Percentiles rank a stretch among this genome's conserved stretches.
These are phyloP conservation scores for Synergus gifuensis DNA, from an alignment of 2,888 invertebrate species.

Conservation along the genomic window DNA sequence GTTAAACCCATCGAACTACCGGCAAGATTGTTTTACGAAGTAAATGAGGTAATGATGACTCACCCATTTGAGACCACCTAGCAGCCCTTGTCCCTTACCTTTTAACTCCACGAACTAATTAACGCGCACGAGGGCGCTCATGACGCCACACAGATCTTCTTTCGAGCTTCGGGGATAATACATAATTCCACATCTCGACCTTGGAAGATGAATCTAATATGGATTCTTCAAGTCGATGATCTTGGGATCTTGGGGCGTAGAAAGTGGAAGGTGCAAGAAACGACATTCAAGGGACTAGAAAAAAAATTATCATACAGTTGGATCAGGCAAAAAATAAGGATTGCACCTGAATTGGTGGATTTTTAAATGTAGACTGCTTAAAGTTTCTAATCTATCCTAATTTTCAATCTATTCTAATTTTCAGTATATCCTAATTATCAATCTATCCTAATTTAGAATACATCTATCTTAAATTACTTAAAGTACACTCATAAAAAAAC, in stretches of 20 bases:
- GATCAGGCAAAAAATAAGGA: not conserved
- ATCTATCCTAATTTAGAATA: not conserved
- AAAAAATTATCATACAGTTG: not conserved
- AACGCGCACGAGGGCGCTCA: slow-evolving; percentile 63
- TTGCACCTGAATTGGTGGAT: not conserved
- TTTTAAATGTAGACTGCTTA: not conserved
- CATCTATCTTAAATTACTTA: not conserved
- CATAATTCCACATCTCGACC: not conserved
- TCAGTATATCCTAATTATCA: too few relatives aligned
- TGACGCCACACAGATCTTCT: slow-evolving; percentile 41
- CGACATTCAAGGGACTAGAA: slow-evolving; percentile 12
- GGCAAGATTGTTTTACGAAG: slow-evolving; percentile 74
- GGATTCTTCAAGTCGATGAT: not conserved
- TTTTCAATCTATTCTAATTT: too few relatives aligned
- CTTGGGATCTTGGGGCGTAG: slow-evolving; percentile 6
- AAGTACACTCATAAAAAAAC: too few relatives aligned
- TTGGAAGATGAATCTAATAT: not conserved
- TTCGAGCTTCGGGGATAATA: slow-evolving; percentile 26
- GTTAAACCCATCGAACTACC: slow-evolving; percentile 70
- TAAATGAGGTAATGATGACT: slow-evolving; percentile 77
- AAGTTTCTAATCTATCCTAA: not conserved
- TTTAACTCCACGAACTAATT: slow-evolving; percentile 65
- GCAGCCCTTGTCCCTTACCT: slow-evolving; percentile 60
- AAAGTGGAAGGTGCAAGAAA: slow-evolving; percentile 8
- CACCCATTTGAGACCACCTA: slow-evolving; percentile 72